Conservation (phyloP, 2,888 invertebrate species). For the Acrobasis suavella region DNA sequence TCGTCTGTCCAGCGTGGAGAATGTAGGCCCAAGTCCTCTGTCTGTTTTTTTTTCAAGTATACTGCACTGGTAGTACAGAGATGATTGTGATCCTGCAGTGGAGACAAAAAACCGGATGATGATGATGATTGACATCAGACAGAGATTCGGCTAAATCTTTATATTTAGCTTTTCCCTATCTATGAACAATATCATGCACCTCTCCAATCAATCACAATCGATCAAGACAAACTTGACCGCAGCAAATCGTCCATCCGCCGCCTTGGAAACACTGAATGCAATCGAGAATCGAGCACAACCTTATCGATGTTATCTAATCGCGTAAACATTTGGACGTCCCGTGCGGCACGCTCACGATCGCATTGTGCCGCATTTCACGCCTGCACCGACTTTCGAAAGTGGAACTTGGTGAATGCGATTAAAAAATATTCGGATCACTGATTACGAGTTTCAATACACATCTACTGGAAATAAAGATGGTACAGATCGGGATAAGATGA, state of each 20-base stretch:
- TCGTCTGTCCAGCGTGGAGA: too few relatives aligned
- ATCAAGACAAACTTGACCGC: slow-evolving; percentile 22
- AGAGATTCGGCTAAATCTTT: too few relatives aligned
- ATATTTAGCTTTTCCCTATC: too few relatives aligned
- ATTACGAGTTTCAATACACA: slow-evolving; percentile 20
- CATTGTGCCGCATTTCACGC: slow-evolving; percentile 66
- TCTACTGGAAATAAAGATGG: slow-evolving; percentile 7
- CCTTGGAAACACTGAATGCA: slow-evolving; percentile 44
- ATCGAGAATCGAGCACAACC: slow-evolving; percentile 37
- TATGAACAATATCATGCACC: slow-evolving; percentile 4
- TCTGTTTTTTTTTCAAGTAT: too few relatives aligned
- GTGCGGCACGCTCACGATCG: slow-evolving; percentile 50
- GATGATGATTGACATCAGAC: too few relatives aligned
- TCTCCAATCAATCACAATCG: slow-evolving; percentile 22
- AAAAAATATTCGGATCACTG: slow-evolving; percentile 44
- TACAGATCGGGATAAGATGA: slow-evolving; percentile 1
- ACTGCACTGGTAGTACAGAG: too few relatives aligned
- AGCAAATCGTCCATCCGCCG: slow-evolving; percentile 28
- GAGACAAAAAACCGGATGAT: too few relatives aligned
- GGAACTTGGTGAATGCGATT: slow-evolving; percentile 52
- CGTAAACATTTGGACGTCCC: slow-evolving; percentile 72
- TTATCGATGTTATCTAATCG: slow-evolving; percentile 60
- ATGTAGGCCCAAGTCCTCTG: too few relatives aligned
- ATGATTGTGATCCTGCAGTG: too few relatives aligned
- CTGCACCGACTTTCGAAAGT: slow-evolving; percentile 47